phyloP scores from a whole-genome alignment of 1,140 invertebrate genomes.

The Sycophila sp. region DNA sequence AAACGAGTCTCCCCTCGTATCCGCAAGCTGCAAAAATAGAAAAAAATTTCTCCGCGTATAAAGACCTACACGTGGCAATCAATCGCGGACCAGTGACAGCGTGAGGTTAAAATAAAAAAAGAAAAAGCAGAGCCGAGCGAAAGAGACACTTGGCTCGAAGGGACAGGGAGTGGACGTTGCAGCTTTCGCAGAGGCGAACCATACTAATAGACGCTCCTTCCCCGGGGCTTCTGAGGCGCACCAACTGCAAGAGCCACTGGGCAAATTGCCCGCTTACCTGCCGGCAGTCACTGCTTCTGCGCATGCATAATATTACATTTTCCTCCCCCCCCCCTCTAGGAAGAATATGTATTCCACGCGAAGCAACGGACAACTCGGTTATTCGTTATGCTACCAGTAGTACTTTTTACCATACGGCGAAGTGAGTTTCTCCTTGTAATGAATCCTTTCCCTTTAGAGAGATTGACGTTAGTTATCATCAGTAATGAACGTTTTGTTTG shows the following conservation, averaged over 20 bases:
- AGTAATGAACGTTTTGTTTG: too few relatives aligned
- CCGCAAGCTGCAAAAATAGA: too few relatives aligned
- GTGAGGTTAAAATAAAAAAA: slow-evolving; percentile 1
- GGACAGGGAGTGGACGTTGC: too few relatives aligned
- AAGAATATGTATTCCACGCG: slow-evolving; percentile 6
- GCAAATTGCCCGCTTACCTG: slow-evolving; percentile 15
- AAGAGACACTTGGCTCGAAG: slow-evolving; percentile 20
- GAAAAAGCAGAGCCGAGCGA: not conserved
- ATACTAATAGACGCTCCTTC: slow-evolving; percentile 19
- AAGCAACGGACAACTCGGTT: too few relatives aligned
- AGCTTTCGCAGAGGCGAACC: slow-evolving; percentile 26
- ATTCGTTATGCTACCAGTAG: too few relatives aligned
- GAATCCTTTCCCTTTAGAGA: too few relatives aligned
- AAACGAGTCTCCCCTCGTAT: not conserved
- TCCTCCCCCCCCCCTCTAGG: not conserved
- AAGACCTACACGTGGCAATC: not conserved
- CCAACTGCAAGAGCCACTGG: slow-evolving; percentile 17
- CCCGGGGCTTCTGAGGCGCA: too few relatives aligned
- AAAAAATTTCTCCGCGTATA: not conserved
- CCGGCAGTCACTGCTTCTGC: too few relatives aligned
- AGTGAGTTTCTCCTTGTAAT: too few relatives aligned
- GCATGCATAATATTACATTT: slow-evolving; percentile 26
- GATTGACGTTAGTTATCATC: too few relatives aligned
- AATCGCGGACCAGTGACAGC: not conserved
- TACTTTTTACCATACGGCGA: too few relatives aligned